Percentiles rank a stretch among this genome's conserved stretches.
Evolutionary conservation across 2,888 invertebrate genomes (phyloP).

Genomic region (Lycophotia porphyrea): DNA sequence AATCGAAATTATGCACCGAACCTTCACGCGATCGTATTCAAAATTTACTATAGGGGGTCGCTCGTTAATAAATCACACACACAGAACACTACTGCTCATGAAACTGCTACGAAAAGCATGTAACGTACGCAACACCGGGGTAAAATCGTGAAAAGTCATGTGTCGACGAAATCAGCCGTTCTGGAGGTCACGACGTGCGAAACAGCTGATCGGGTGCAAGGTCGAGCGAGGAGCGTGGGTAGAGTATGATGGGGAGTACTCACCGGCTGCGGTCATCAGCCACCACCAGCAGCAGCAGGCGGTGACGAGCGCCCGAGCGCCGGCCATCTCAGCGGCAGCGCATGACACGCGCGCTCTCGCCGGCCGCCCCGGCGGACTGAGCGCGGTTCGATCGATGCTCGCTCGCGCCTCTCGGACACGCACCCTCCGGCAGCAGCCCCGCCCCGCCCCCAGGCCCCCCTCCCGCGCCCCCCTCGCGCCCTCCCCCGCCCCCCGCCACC

Average conservation of each 20-base stretch:
- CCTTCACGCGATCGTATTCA: slow-evolving; percentile 15
- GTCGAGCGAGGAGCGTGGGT: slow-evolving; percentile 21
- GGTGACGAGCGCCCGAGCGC: slow-evolving; percentile 90
- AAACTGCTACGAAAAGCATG: slow-evolving; percentile 74
- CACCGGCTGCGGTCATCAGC: slow-evolving; percentile 89
- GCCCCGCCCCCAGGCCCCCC: slow-evolving; percentile 75
- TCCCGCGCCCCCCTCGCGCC: slow-evolving; percentile 78
- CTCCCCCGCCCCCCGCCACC: slow-evolving; percentile 80
- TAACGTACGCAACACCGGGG: slow-evolving; percentile 67
- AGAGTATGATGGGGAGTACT: slow-evolving; percentile 74
- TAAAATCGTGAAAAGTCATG: slow-evolving; percentile 77
- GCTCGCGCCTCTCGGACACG: slow-evolving; percentile 82
- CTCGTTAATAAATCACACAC: slow-evolving; percentile 62
- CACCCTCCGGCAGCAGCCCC: slow-evolving; percentile 81
- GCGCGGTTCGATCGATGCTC: slow-evolving; percentile 83
- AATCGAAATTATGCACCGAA: slow-evolving; percentile 31
- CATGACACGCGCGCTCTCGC: slow-evolving; percentile 90
- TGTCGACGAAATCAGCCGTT: slow-evolving; percentile 70
- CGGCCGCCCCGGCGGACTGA: slow-evolving; percentile 90
- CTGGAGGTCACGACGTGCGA: slow-evolving; percentile 65
- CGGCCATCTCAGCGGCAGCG: slow-evolving; percentile 90
- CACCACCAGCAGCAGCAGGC: slow-evolving; percentile 90
- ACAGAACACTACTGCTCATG: slow-evolving; percentile 71
- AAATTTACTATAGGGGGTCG: slow-evolving; percentile 11
- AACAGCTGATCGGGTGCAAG: slow-evolving; percentile 81